These are phyloP conservation scores for Urocitellus parryii DNA, from an alignment of 2,113 vertebrate species.

Conservation along the genomic window DNA sequence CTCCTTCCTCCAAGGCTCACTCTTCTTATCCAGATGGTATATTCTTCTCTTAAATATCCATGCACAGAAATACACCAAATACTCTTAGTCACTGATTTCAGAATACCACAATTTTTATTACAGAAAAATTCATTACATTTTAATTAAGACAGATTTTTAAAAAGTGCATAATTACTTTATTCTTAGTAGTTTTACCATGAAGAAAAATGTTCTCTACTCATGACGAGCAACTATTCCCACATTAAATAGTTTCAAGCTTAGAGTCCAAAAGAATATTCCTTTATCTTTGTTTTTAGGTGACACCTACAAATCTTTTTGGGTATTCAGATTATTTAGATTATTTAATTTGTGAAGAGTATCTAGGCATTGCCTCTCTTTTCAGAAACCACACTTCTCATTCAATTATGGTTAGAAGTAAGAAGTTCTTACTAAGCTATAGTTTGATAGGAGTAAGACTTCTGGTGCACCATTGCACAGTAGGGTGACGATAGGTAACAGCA, in stretches of 20 bases:
- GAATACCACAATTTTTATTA: slow-evolving; percentile 43
- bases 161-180: slow-evolving; percentile 18
- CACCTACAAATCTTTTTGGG: not conserved
- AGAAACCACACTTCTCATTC: not conserved
- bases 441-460: not conserved
- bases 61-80: slow-evolving; percentile 52
- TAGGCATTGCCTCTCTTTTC: not conserved
- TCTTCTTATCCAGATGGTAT: slow-evolving; percentile 23
- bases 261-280: not conserved
- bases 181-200: slow-evolving; percentile 13
- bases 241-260: slow-evolving; percentile 8
- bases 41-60: slow-evolving; percentile 58
- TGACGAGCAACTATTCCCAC: not conserved
- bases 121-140: slow-evolving; percentile 54
- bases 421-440: not conserved
- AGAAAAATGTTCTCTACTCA: not conserved
- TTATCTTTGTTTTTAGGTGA: not conserved
- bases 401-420: not conserved
- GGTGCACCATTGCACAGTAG: too few relatives aligned
- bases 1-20: not conserved
- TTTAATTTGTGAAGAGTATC: not conserved
- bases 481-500: not conserved
- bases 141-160: slow-evolving; percentile 55
- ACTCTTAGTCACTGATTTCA: slow-evolving; percentile 45
- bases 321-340: not conserved